Conservation (phyloP, 2,797 vertebrate genomes). For the Psittacula derbiana region DNA sequence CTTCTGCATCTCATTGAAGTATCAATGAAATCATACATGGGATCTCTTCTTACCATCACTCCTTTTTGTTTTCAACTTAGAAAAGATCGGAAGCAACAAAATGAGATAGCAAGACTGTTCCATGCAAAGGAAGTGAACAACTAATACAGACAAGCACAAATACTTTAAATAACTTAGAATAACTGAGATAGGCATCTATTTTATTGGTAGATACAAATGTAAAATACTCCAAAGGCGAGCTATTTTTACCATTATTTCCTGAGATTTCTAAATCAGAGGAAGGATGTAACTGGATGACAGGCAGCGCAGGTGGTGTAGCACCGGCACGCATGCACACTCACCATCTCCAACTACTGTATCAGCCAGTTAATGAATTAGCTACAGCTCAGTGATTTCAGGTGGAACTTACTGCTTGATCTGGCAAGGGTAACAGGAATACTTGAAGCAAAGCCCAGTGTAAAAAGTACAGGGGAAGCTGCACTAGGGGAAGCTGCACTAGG, state of each 20-base stretch:
- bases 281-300: conserved; percentile 21
- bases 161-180: background rate
- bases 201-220: background rate
- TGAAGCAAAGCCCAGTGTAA: background rate
- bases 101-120: background rate
- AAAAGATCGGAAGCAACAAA: background rate
- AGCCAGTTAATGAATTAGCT: background rate
- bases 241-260: conserved; percentile 5
- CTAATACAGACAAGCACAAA: background rate
- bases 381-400: background rate
- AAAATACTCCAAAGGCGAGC: background rate
- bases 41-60: background rate
- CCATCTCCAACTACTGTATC: background rate
- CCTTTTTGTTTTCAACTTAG: background rate
- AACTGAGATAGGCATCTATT: background rate
- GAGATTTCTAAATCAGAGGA: background rate
- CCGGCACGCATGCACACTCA: background rate
- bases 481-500: background rate
- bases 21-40: background rate
- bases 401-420: background rate
- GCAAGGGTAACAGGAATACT: background rate
- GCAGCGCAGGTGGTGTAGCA: background rate
- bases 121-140: background rate
- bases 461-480: background rate
- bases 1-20: background rate